phyloP scores from a whole-genome alignment of 53 echinoderm and acorn worm genomes.

The Henricia sp. region DNA sequence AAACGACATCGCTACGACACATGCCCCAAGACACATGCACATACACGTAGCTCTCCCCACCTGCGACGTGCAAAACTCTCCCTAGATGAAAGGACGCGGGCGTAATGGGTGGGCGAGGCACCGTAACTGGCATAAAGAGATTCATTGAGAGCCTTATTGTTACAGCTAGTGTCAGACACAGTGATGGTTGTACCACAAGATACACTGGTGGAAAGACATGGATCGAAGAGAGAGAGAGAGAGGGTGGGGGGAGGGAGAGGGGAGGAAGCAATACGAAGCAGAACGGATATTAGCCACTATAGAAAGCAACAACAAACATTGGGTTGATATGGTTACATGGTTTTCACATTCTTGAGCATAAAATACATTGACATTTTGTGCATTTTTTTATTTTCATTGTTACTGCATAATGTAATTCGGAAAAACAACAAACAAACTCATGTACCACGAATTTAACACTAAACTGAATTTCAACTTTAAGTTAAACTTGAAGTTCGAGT shows the following conservation, averaged over 20 bases:
- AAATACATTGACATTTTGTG: too few species aligned
- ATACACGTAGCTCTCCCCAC: constrained; percentile 55
- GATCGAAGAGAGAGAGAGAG: constrained; percentile 45
- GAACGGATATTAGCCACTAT: not conserved
- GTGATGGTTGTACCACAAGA: constrained; percentile 31
- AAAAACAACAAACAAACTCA: too few species aligned
- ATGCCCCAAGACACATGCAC: constrained; percentile 10
- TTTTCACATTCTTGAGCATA: too few species aligned
- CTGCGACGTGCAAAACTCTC: constrained; percentile 65
- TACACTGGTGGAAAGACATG: not conserved
- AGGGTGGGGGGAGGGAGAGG: not conserved
- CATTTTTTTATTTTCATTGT: too few species aligned
- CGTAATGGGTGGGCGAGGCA: constrained; percentile 90
- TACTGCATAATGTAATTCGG: too few species aligned
- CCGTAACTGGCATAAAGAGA: constrained; percentile 77
- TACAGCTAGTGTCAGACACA: constrained; percentile 37
- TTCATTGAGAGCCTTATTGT: constrained; percentile 36
- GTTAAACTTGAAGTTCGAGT: too few species aligned
- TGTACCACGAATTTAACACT: too few species aligned
- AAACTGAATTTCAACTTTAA: too few species aligned
- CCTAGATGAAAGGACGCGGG: constrained; percentile 65
- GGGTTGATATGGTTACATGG: too few species aligned
- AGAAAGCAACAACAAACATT: not conserved
- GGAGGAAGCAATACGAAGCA: not conserved
- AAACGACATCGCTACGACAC: not conserved